A percentile compares a stretch with the other conserved stretches of the same genome.
Conservation (phyloP, 1,140 invertebrate species). For the Proctacanthus coquilletti region DNA sequence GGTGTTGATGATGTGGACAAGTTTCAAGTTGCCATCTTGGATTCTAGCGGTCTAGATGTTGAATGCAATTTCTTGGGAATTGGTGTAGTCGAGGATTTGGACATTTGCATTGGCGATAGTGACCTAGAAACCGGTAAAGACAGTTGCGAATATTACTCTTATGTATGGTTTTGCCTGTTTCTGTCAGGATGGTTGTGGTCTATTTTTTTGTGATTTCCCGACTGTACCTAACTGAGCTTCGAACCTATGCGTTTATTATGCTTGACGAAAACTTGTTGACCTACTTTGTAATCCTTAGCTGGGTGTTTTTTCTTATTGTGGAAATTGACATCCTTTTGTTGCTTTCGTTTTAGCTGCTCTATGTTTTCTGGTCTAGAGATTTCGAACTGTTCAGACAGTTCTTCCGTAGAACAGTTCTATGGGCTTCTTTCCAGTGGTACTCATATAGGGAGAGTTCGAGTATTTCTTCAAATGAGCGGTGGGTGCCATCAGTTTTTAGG, state of each 20-base stretch:
- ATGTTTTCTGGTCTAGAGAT: slow-evolving; percentile 2
- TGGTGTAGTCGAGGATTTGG: too few relatives aligned
- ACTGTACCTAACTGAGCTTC: not conserved
- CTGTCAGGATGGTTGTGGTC: not conserved
- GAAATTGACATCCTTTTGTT: not conserved
- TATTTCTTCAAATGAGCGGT: not conserved
- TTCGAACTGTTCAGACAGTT: slow-evolving; percentile 1
- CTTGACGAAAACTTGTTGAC: not conserved
- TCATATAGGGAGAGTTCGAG: not conserved
- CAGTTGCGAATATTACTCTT: not conserved
- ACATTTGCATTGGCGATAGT: not conserved
- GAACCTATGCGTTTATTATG: slow-evolving; percentile 3
- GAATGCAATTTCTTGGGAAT: too few relatives aligned
- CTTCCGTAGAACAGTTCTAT: not conserved
- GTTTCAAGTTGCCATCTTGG: not conserved
- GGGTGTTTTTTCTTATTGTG: not conserved
- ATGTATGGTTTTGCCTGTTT: not conserved
- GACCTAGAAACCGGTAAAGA: not conserved
- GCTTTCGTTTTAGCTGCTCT: not conserved
- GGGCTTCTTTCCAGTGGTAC: not conserved
- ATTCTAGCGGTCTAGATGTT: too few relatives aligned
- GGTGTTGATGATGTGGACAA: not conserved
- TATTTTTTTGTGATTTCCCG: not conserved
- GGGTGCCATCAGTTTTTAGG: not conserved
- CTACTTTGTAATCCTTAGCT: not conserved